Conservation (phyloP, 2,797 vertebrate species). For the Malurus splendens region DNA sequence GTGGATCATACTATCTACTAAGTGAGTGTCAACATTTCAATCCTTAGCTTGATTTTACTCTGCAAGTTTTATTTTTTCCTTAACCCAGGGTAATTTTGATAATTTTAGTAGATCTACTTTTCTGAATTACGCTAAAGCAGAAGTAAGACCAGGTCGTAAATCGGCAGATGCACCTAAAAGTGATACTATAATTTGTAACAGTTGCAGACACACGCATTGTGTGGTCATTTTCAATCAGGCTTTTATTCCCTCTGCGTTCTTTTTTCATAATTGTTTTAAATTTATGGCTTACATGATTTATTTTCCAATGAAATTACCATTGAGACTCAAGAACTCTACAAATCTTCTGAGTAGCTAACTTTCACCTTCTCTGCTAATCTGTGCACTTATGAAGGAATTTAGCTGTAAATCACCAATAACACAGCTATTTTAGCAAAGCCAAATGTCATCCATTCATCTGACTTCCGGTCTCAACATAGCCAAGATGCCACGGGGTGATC, state of each 20-base stretch:
- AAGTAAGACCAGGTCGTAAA: background rate
- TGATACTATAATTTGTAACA: background rate
- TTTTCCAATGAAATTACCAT: conserved; percentile 40
- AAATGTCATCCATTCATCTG: conserved; percentile 37
- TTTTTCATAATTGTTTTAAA: conserved; percentile 32
- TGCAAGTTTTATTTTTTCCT: background rate
- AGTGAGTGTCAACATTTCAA: background rate
- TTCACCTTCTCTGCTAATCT: conserved; percentile 49
- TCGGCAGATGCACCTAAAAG: background rate
- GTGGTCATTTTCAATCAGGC: conserved; percentile 26
- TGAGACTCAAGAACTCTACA: conserved; percentile 39
- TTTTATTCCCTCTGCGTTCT: conserved; percentile 37
- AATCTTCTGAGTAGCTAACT: conserved; percentile 29
- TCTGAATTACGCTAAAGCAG: background rate
- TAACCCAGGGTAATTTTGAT: background rate
- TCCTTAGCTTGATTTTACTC: background rate
- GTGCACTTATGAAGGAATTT: conserved; percentile 45
- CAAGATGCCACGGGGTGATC: conserved; percentile 3
- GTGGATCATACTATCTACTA: background rate
- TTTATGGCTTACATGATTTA: conserved; percentile 33
- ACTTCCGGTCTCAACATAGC: background rate
- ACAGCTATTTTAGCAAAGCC: conserved; percentile 29
- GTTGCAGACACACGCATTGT: background rate
- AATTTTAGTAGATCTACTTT: background rate
- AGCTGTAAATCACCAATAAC: conserved; percentile 57